phyloP scores from a whole-genome alignment of 2,888 invertebrate species.

The Tetropium fuscum region DNA sequence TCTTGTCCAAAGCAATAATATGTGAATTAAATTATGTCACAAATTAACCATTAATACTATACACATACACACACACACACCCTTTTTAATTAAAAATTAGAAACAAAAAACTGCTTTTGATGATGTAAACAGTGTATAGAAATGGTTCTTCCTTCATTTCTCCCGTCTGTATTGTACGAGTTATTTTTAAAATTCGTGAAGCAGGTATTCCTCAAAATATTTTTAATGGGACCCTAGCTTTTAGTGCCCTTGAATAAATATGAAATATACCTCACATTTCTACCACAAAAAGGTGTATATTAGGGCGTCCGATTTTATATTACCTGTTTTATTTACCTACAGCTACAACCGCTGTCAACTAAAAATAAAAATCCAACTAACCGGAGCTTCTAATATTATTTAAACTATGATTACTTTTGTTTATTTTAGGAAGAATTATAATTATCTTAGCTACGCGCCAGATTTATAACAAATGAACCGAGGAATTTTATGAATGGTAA shows the following conservation, averaged over 20 bases:
- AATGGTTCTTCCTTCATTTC: too few relatives aligned
- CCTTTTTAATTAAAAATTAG: too few relatives aligned
- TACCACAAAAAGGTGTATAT: conserved; percentile 20
- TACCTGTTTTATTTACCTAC: conserved; percentile 26
- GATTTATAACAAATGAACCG: conserved; percentile 34
- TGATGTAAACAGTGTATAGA: too few relatives aligned
- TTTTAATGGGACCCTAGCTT: too few relatives aligned
- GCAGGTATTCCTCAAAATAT: too few relatives aligned
- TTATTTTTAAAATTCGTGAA: too few relatives aligned
- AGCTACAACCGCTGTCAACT: not conserved
- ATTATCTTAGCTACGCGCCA: conserved; percentile 32
- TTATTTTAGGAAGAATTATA: conserved; percentile 34
- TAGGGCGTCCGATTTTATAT: conserved; percentile 22
- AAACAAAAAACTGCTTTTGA: too few relatives aligned
- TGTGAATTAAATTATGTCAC: too few relatives aligned
- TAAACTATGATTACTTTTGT: conserved; percentile 23
- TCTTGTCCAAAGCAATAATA: too few relatives aligned
- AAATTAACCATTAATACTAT: too few relatives aligned
- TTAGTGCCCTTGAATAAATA: conserved; percentile 10
- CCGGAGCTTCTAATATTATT: not conserved
- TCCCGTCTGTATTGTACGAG: too few relatives aligned
- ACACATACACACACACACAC: too few relatives aligned
- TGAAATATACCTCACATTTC: conserved; percentile 10
- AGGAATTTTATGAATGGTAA: conserved; percentile 62
- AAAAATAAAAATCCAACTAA: conserved; percentile 4